Evolutionary conservation across 2,888 invertebrate species (phyloP).

Genomic region (Eubasilissa splendida): DNA sequence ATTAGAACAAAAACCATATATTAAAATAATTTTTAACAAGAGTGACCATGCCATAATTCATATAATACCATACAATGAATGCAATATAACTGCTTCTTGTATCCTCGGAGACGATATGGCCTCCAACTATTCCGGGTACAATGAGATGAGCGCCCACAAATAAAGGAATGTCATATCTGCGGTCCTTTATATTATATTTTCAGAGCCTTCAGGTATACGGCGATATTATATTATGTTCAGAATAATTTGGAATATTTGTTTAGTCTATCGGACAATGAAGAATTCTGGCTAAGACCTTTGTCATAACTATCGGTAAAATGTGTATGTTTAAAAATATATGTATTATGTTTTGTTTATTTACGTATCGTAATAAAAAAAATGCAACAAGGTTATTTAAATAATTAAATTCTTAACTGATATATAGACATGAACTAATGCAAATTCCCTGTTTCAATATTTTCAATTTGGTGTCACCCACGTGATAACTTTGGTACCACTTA

Average conservation of each 20-base stretch:
- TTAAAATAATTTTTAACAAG: too few species aligned
- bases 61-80: too few species aligned
- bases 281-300: background rate
- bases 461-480: too few species aligned
- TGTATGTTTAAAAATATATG: background rate
- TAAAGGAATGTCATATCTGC: conserved; percentile 21
- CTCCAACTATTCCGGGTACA: conserved; percentile 17
- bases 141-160: background rate
- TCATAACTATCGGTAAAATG: background rate
- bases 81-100: too few species aligned
- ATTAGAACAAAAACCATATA: too few species aligned
- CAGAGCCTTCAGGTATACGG: conserved; percentile 24
- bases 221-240: conserved; percentile 7
- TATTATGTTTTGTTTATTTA: background rate
- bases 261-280: conserved; percentile 14
- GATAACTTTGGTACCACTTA: too few species aligned
- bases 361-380: too few species aligned
- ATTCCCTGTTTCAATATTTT: too few species aligned
- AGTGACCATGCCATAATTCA: too few species aligned
- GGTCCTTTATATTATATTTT: background rate
- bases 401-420: too few species aligned
- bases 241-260: conserved; percentile 7
- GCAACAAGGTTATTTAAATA: too few species aligned
- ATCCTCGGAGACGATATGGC: background rate
- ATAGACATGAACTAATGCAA: too few species aligned